Evolutionary conservation across 2,888 invertebrate genomes (phyloP), one percentile per base, ranked within the genome.

Genomic region (Epicampocera succincta): DNA sequence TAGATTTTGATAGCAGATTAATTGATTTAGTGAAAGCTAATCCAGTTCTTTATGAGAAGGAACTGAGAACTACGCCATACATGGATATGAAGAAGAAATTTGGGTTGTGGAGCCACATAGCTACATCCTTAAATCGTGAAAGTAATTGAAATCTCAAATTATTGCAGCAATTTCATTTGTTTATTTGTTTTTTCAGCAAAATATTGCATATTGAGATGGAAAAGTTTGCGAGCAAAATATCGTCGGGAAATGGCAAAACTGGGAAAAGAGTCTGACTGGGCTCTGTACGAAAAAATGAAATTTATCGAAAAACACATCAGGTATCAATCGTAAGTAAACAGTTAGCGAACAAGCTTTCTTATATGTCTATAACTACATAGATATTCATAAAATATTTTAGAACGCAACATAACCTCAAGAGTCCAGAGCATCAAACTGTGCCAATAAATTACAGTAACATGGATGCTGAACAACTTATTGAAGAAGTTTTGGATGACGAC

Each of bases 51-150:
- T 87, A 87, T 33, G 86, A 85, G 33, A 85, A 84, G 1, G 86
- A 87, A 25, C 21, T 86, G 17, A 86, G 89, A n/a, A 83, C 61
- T 19, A 77, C 85, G 1, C 89, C 89, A 0, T 89, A 89, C 54
- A 75, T 86, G 9, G 80, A 85, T 3, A 87, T 85, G 76, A 88
- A 87, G 21, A 82, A 83, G 48, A 86, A 87, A 69, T 83, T 77
- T 0, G 89, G 89, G 44, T 29, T 89, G 0, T 89, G 89, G 90
- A 83, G 84, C 46, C 87, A 87, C 76, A 90, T 89, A 46, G 85
- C 88, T 5, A 83, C 86, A 1, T 86, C 88, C 2, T 66, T 89
- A 2, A 82, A 86, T 54, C 82, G 85, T 1, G 88, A 90, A 33
- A 85, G 90, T 90, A 84, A 82, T 78, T 71, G 68, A 4, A 33